These are phyloP conservation scores for Mantis religiosa DNA, from an alignment of 2,888 invertebrate genomes.

Conservation along the genomic window DNA sequence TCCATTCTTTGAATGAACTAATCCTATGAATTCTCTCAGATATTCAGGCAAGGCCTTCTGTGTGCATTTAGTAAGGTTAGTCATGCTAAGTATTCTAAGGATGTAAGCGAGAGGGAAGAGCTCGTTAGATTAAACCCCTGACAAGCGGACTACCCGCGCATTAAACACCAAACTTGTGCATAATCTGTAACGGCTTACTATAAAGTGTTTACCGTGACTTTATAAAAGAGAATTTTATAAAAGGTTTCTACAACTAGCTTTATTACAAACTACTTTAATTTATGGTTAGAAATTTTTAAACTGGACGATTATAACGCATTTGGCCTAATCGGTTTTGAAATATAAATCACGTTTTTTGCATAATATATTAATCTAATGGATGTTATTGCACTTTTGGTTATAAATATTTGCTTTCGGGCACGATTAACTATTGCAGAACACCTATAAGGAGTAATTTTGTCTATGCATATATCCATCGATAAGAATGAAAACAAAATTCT, in stretches of 20 bases:
- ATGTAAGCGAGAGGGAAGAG: not conserved
- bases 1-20: too few species aligned
- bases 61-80: not conserved
- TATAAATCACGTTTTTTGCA: too few species aligned
- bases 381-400: too few species aligned
- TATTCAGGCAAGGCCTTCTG: not conserved
- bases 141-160: not conserved
- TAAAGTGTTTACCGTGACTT: not conserved
- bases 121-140: not conserved
- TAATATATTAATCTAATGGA: too few species aligned
- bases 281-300: not conserved
- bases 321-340: too few species aligned
- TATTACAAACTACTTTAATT: not conserved
- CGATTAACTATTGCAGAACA: too few species aligned
- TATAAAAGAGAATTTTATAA: not conserved
- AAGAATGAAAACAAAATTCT: too few species aligned
- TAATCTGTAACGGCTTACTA: not conserved
- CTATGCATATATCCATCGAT: too few species aligned
- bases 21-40: not conserved
- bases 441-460: too few species aligned
- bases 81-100: not conserved
- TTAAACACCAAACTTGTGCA: not conserved
- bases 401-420: too few species aligned
- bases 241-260: not conserved
- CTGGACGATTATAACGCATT: too few species aligned